Evolutionary conservation across 1,140 invertebrate species (phyloP).

Genomic region (Panagrolaimus sp.): DNA sequence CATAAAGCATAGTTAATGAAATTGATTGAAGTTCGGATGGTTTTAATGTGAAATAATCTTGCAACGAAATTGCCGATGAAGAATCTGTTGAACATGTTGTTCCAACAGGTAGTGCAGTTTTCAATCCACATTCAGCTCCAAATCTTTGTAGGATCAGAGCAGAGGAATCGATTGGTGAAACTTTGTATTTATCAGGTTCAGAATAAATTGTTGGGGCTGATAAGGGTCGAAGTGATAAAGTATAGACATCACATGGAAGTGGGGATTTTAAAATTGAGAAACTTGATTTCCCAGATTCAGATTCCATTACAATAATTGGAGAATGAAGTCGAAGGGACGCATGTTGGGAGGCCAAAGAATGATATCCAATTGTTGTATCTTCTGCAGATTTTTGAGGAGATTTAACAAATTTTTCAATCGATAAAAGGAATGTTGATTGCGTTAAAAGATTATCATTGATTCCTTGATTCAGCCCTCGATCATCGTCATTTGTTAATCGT

Average conservation of each 20-base stretch:
- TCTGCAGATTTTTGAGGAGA: neutral
- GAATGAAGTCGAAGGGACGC: neutral
- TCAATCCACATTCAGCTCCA: neutral
- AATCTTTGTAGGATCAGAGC: neutral
- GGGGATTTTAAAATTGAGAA: neutral
- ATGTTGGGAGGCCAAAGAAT: neutral
- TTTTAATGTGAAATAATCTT: neutral
- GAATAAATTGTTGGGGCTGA: neutral
- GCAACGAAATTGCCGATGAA: neutral
- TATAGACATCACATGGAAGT: constrained; percentile 14
- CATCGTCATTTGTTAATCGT: constrained; percentile 82
- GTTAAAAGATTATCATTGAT: constrained; percentile 14
- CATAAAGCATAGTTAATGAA: neutral
- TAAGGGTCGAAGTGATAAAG: constrained; percentile 6
- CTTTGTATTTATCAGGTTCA: neutral
- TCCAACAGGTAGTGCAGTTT: neutral
- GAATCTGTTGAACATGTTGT: neutral
- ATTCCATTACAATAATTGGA: constrained; percentile 1
- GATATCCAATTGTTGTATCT: neutral
- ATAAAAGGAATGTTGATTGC: neutral
- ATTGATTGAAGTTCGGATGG: neutral
- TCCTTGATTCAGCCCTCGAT: constrained; percentile 80
- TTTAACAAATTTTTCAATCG: neutral
- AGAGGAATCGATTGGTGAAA: neutral
- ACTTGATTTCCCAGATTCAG: neutral